Percentiles rank a stretch among this genome's conserved stretches.
These are phyloP conservation scores for Ceramica pisi DNA, from an alignment of 2,888 invertebrate species.

Conservation along the genomic window DNA sequence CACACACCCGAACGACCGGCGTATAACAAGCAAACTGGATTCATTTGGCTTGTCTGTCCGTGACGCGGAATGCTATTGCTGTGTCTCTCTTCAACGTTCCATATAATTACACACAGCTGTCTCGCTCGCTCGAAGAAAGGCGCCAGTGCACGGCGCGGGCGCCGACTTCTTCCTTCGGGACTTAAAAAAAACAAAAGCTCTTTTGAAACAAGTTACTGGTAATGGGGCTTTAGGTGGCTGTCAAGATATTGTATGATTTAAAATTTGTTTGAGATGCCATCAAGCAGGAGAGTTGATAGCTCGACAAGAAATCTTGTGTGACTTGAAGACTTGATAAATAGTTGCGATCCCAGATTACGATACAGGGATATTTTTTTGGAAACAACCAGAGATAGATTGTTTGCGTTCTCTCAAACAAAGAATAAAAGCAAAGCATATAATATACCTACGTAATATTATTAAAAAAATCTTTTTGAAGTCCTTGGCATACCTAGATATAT, in stretches of 20 bases:
- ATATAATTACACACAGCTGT: conserved; percentile 63
- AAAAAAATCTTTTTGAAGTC: no score
- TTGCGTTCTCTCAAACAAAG: neutral
- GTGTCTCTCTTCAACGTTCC: conserved; percentile 76
- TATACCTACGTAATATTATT: no score
- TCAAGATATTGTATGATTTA: conserved; percentile 85
- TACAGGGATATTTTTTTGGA: conserved; percentile 6
- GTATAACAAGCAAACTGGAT: conserved; percentile 88
- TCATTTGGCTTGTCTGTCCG: conserved; percentile 81
- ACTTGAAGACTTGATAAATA: conserved; percentile 30
- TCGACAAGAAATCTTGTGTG: conserved; percentile 47
- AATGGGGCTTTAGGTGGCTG: conserved; percentile 84
- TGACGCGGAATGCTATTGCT: conserved; percentile 86
- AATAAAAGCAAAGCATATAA: neutral
- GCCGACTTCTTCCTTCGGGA: conserved; percentile 88
- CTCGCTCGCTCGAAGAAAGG: conserved; percentile 85
- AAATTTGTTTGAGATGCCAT: conserved; percentile 77
- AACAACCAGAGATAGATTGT: neutral
- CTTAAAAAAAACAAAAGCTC: conserved; percentile 87
- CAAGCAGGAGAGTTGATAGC: conserved; percentile 58
- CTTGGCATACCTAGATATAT: no score
- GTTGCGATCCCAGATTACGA: conserved; percentile 12
- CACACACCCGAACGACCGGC: conserved; percentile 82
- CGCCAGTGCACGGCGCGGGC: conserved; percentile 88
- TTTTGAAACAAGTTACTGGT: conserved; percentile 88